A percentile compares a stretch with the other conserved stretches of the same genome.
Conservation (phyloP, 37 sponge, comb jelly and placozoan genomes). For the Bolinopsis microptera region DNA sequence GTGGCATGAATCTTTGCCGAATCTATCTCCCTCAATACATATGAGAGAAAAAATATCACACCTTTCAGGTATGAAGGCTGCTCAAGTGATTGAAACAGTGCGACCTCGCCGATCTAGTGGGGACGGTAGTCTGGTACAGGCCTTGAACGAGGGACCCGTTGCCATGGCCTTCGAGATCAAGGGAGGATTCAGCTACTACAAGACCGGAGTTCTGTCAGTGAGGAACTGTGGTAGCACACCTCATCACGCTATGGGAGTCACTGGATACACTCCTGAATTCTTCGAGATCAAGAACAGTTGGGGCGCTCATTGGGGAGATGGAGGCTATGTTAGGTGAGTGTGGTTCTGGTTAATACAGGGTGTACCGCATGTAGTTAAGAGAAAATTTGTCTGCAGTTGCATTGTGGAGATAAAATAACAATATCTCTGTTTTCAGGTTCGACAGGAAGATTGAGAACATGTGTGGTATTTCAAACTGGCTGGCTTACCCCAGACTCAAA, state of each 20-base stretch:
- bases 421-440: background rate
- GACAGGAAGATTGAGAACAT: conserved; percentile 25
- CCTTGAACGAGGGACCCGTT: background rate
- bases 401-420: no score
- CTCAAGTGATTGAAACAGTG: background rate
- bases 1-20: no score
- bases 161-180: conserved; percentile 38
- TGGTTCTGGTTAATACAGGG: no score
- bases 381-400: no score
- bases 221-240: background rate
- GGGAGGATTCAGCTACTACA: conserved; percentile 45
- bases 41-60: no score
- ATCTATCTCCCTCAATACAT: no score
- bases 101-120: background rate
- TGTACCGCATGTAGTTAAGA: no score
- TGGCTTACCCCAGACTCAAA: background rate
- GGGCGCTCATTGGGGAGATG: background rate
- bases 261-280: conserved; percentile 40
- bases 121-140: background rate
- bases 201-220: background rate
- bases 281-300: conserved; percentile 25
- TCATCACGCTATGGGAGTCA: conserved; percentile 32
- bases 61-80: conserved; percentile 10
- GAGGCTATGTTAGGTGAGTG: conserved; percentile 6
- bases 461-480: conserved; percentile 24